Evolutionary conservation across 92 coral and sea anemone genomes (phyloP).

Genomic region (Porites rus): DNA sequence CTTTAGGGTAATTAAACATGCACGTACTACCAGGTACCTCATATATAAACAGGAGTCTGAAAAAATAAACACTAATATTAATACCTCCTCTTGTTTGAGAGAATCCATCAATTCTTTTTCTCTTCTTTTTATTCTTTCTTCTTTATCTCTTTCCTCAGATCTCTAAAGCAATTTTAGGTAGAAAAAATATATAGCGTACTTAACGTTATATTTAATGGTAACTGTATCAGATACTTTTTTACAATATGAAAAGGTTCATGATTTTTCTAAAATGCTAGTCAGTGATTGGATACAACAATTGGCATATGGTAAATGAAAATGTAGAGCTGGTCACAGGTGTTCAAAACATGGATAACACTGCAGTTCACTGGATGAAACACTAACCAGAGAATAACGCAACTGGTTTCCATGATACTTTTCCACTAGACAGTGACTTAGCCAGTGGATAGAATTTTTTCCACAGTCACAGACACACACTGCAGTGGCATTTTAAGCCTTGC

Average conservation of each 20-base stretch:
- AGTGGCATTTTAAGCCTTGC: too few relatives aligned
- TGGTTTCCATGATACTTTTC: too few relatives aligned
- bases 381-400: too few relatives aligned
- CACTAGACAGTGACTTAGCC: too few relatives aligned
- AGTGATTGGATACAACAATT: too few relatives aligned
- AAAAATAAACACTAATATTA: background rate
- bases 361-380: too few relatives aligned
- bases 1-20: too few relatives aligned
- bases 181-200: background rate
- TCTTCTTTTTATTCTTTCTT: conserved; percentile 58
- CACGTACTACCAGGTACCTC: too few relatives aligned
- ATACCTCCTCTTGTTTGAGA: conserved; percentile 72
- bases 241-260: too few relatives aligned
- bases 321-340: background rate
- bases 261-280: too few relatives aligned
- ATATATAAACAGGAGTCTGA: background rate
- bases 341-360: background rate
- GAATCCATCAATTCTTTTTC: conserved; percentile 80
- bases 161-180: background rate
- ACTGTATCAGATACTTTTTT: background rate
- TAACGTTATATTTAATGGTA: background rate
- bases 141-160: conserved; percentile 38
- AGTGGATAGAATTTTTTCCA: too few relatives aligned
- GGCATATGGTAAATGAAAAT: background rate
- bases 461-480: too few relatives aligned